Base-by-base conservation (phyloP, 2,113 vertebrate species). In the Dissostichus mawsoni region DNA sequence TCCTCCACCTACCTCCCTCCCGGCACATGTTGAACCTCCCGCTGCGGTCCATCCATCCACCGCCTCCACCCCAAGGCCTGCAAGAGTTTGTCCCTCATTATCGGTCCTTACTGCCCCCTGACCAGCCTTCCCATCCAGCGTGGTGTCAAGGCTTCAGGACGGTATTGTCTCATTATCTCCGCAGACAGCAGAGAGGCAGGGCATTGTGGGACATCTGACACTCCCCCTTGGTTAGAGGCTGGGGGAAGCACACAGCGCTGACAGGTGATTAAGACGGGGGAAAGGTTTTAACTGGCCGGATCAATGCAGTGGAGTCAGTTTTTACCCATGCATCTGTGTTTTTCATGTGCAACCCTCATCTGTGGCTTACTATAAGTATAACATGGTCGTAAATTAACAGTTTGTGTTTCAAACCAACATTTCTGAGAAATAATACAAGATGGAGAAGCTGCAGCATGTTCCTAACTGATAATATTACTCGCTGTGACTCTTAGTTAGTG, bases 31-130 rank as follows among this genome's bases (percentile, higher is more conserved):
- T 45, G 73, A 89, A 81, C 87, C 84, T 66, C 92, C 92, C 18
- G 89, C 87, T 88, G 91, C 5, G 85, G 53, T 84, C 77, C 45
- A 23, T 76, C 83, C 86, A 56, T 91, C 90, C 80, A 88, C 91
- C 55, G 17, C 85, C 70, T 7, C 85, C 55, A 33, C 78, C 81
- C 86, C 85, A 66, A 74, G 75, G 79, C 87, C 87, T 83, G 81
- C 55, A 48, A 90, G 90, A 88, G 82, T 91, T 92, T 89, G 90
- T 92, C 86, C 88, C 93, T 94, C 94, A 93, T 94, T 93, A 94
- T 92, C 86, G 61, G 80, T 85, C 88, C 73, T 84, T 73, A 68
- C 78, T 74, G 78, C 84, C 66, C 82, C 88, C 86, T 74, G 53
- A 82, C 88, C 83, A 81, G 83, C 89, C 90, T 84, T 74, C 70